Base-by-base conservation (phyloP, 2,888 invertebrate species). In the Reticulitermes lucifugus region DNA sequence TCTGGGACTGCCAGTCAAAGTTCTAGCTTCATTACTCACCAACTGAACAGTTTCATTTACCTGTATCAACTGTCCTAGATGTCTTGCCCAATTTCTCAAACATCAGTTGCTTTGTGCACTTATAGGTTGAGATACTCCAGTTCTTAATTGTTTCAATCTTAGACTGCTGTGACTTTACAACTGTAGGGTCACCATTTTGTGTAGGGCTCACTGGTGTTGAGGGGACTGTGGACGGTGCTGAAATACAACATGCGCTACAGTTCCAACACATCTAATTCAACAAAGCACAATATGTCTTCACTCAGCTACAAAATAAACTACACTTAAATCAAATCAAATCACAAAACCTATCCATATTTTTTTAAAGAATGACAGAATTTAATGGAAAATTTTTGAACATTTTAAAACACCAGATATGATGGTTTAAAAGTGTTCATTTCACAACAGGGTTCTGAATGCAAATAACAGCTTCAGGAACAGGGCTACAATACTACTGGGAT, bases 41-140 rank as follows among this genome's bases (percentile, higher is more conserved):
- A 10, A 29, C 18, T 70, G 10, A 70, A 25, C 7, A 6, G n/a
- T 25, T 70, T 18, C 55, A 55, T 25, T 89, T 88, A 96, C 96
- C 96, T 88, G 97, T 95, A 90, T 98, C 97, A 82, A 97, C 96
- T 75, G 97, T 98, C 86, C 97, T 93, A 14, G 97, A 96, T 77
- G 96, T 96, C 92, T 98, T 99, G 29, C 99, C 99, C 85, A 99
- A 93, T 90, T 98, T 98, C 91, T 99, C 99, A 88, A 98, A 96
- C 91, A 99, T 95, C 86, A 98, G 94, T 91, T 99, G 99, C 89
- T 97, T 96, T 10, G 99, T 99, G 90, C 99, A 99, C 91, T 99
- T 99, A 91, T 98, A 99, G 0, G 99, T 99, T 86, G 98, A 98
- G 90, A 99, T 97, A 87, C 98, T 97, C 99, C 99, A 99, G 90